Conservation (phyloP, 2,113 vertebrate genomes). For the Megaleporinus macrocephalus region DNA sequence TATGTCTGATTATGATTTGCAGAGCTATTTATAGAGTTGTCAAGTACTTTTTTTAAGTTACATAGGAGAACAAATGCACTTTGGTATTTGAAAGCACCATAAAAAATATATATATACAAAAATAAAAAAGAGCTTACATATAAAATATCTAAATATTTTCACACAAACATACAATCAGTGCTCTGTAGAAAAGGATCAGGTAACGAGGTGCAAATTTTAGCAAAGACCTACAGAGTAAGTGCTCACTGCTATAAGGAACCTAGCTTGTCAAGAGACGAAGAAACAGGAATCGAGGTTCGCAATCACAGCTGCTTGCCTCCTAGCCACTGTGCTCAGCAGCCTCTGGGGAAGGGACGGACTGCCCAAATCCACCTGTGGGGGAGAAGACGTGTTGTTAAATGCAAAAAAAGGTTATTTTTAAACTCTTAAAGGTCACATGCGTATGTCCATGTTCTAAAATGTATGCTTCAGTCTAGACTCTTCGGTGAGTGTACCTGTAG, state of each 20-base stretch:
- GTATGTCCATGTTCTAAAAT: not conserved
- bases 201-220: slow-evolving; percentile 70
- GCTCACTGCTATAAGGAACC: slow-evolving; percentile 57
- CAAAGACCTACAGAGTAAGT: slow-evolving; percentile 58
- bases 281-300: slow-evolving; percentile 84
- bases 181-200: slow-evolving; percentile 53
- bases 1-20: slow-evolving; percentile 2
- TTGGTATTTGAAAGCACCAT: slow-evolving; percentile 47
- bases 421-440: not conserved
- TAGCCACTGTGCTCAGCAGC: slow-evolving; percentile 78
- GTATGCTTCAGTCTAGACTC: too few relatives aligned
- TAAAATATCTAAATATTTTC: slow-evolving; percentile 51
- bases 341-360: slow-evolving; percentile 82
- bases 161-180: slow-evolving; percentile 66
- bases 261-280: slow-evolving; percentile 61
- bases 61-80: slow-evolving; percentile 36
- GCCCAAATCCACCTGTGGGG: slow-evolving; percentile 87
- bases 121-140: slow-evolving; percentile 54
- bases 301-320: slow-evolving; percentile 86
- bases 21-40: slow-evolving; percentile 14
- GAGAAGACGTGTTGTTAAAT: not conserved
- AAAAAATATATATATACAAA: slow-evolving; percentile 38
- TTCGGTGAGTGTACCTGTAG: slow-evolving; percentile 81
- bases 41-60: slow-evolving; percentile 21
- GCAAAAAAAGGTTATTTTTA: too few relatives aligned